A percentile compares a stretch with the other conserved stretches of the same genome.
Evolutionary conservation across 1,140 invertebrate species (phyloP).

Genomic region (Lepeophtheirus salmonis): DNA sequence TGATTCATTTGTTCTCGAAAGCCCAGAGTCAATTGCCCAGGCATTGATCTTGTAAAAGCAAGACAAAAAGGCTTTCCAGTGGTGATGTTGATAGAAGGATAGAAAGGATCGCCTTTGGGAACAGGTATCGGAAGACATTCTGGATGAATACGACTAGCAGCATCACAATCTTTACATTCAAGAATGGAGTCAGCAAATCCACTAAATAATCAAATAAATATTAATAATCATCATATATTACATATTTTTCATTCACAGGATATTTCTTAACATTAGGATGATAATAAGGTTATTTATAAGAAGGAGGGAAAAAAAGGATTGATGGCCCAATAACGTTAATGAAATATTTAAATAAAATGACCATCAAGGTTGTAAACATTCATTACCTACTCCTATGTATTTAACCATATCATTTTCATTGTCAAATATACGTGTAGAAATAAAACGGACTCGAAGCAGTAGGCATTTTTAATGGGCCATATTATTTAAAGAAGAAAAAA

Average conservation of each 20-base stretch:
- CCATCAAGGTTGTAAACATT: no score
- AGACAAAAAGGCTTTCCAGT: constrained; percentile 35
- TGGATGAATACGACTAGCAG: constrained; percentile 30
- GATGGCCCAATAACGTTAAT: background rate
- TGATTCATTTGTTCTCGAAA: constrained; percentile 41
- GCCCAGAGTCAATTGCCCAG: constrained; percentile 37
- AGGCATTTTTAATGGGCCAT: no score
- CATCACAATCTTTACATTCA: constrained; percentile 32
- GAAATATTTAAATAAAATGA: background rate
- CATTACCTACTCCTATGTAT: no score
- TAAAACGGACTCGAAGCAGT: no score
- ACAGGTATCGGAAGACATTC: constrained; percentile 38
- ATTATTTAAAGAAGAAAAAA: no score
- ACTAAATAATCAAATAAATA: constrained; percentile 20
- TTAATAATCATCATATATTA: no score
- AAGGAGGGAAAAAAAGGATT: background rate
- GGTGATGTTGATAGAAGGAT: constrained; percentile 30
- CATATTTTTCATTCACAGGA: no score
- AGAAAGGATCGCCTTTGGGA: constrained; percentile 36
- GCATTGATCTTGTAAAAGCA: constrained; percentile 37
- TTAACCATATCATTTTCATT: no score
- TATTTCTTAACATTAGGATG: no score
- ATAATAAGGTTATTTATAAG: no score
- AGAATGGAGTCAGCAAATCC: constrained; percentile 30
- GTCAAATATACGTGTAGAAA: no score